Base-by-base conservation (phyloP, 2,113 vertebrate genomes). In the Sakesphorus luctuosus region DNA sequence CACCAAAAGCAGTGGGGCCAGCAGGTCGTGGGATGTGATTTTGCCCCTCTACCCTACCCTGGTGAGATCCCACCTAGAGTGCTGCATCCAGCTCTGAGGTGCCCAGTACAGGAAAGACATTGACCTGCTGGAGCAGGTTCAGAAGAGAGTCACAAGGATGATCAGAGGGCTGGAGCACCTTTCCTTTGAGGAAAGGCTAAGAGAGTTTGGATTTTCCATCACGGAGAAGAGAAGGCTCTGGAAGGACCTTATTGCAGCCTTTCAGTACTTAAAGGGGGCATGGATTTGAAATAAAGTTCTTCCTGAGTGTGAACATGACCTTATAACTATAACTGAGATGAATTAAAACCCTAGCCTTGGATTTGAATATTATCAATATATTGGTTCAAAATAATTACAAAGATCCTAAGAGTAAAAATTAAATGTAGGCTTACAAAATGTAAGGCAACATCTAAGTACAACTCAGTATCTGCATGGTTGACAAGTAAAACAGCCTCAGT, bases 1-100 rank as follows among this genome's bases (percentile, higher is more conserved):
- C 25, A 25, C 20, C 25, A 36, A 17, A 35, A 36, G 25, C 23
- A 40, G 3, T 3, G 3, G 13, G 43, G 11, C 11, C 26, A 28
- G 10, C 13, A n/a, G 31, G 7, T 16, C 0, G 0, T 58, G 21
- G 18, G 29, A 18, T 11, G 4, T 6, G 10, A 53, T 69, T 73
- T 29, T 69, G 29, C 9, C 18, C 5, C 21, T 36, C 29, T 46
- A 0, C 28, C 50, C 24, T 1, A 2, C 12, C 12, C 20, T 50
- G 8, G 3, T 40, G 25, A 58, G n/a, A 74, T 9, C 9, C 13
- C 13, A 7, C 6, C 29, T 29, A 7, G 4, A 43, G 26, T n/a
- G 13, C 3, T 49, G 11, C 10, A 14, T n/a, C 25, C 24, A 62
- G 0, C 20, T 25, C 35, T 46, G 53, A 24, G 6, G 6, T 28